Evolutionary conservation across 1,140 invertebrate genomes (phyloP).

Genomic region (Zaprionus africanus): DNA sequence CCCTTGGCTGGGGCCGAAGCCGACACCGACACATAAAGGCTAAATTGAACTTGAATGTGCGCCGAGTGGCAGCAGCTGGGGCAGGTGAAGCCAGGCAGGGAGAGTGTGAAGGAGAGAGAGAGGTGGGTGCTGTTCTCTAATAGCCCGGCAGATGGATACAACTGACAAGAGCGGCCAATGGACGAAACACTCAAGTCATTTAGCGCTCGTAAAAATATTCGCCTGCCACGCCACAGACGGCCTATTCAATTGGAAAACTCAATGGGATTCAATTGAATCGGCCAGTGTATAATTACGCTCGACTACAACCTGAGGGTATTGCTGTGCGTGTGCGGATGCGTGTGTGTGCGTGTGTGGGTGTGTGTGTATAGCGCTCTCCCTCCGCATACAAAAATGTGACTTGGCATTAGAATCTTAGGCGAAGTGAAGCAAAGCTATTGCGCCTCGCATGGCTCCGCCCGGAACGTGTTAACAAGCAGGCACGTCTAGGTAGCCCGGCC

Average conservation of each 20-base stretch:
- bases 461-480: conserved; percentile 2
- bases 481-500: conserved; percentile 9
- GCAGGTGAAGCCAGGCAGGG: neutral
- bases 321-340: neutral
- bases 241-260: conserved; percentile 69
- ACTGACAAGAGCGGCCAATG: conserved; percentile 48
- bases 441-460: neutral
- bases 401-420: conserved; percentile 1
- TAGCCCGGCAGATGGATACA: conserved; percentile 20
- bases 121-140: neutral
- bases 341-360: neutral
- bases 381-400: conserved; percentile 5
- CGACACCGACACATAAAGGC: conserved; percentile 71
- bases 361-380: neutral
- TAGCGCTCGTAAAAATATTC: conserved; percentile 58
- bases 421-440: neutral
- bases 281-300: conserved; percentile 65
- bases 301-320: neutral
- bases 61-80: conserved; percentile 40
- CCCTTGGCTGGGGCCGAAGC: conserved; percentile 62
- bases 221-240: conserved; percentile 26
- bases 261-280: conserved; percentile 65
- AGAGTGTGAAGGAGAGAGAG: neutral
- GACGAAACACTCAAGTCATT: conserved; percentile 75
- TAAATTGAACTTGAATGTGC: conserved; percentile 73